Conservation (phyloP, 2,888 invertebrate genomes). For the Thelaira solivaga region DNA sequence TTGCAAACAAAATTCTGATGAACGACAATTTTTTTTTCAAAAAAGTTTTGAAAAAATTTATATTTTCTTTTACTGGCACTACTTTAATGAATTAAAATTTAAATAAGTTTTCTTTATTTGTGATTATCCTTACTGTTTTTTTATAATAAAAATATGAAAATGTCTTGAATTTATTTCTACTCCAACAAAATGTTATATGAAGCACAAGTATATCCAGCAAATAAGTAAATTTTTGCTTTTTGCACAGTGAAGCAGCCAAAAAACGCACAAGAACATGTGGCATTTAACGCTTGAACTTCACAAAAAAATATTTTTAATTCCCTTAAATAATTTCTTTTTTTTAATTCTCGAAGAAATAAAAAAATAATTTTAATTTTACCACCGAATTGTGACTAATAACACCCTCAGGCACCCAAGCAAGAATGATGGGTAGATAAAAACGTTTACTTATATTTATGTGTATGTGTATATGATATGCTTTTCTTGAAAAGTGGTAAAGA, state of each 20-base stretch:
- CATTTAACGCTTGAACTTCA: slow-evolving; percentile 38
- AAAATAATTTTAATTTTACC: slow-evolving; percentile 54
- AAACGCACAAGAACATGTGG: not conserved
- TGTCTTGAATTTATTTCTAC: not conserved
- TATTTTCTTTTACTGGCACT: too few relatives aligned
- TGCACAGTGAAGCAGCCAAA: not conserved
- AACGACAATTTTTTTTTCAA: too few relatives aligned
- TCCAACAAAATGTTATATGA: slow-evolving; percentile 6
- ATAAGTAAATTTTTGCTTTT: not conserved
- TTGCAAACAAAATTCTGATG: too few relatives aligned
- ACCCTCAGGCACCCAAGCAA: slow-evolving; percentile 68
- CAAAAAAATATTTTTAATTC: slow-evolving; percentile 43
- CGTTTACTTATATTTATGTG: not conserved
- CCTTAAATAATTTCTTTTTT: slow-evolving; percentile 14
- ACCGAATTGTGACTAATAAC: slow-evolving; percentile 72
- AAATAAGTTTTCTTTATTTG: too few relatives aligned
- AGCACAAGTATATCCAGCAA: slow-evolving; percentile 16
- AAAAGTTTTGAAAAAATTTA: too few relatives aligned
- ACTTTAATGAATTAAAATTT: too few relatives aligned
- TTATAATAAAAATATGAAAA: slow-evolving; percentile 1
- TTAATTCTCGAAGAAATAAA: not conserved
- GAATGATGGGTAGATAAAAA: slow-evolving; percentile 6
- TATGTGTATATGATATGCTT: not conserved
- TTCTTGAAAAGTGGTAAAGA: slow-evolving; percentile 12
- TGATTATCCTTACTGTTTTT: not conserved